Evolutionary conservation across 2,113 vertebrate species (phyloP).

Genomic region (Camelus dromedarius): DNA sequence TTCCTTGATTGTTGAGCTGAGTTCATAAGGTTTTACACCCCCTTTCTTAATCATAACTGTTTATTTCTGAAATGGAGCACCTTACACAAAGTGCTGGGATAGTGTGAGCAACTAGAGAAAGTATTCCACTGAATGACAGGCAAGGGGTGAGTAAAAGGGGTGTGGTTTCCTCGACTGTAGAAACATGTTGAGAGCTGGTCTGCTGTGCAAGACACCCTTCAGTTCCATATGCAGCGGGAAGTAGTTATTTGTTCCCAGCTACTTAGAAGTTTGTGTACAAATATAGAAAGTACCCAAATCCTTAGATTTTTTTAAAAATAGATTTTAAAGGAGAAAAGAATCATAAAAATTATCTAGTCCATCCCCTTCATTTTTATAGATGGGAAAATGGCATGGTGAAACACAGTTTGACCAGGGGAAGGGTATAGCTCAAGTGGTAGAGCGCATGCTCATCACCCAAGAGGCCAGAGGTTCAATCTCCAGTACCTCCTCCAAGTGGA

Average conservation of each 20-base stretch:
- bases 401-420: not conserved
- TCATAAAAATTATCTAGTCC: not conserved
- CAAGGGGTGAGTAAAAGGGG: not conserved
- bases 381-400: not conserved
- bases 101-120: not conserved
- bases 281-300: not conserved
- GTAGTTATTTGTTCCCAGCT: not conserved
- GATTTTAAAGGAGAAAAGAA: not conserved
- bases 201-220: not conserved
- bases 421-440: too few species aligned
- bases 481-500: too few species aligned
- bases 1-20: not conserved
- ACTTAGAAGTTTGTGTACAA: not conserved
- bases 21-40: not conserved
- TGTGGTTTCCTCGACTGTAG: not conserved
- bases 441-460: too few species aligned
- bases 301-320: not conserved
- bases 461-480: too few species aligned
- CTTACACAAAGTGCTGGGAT: not conserved
- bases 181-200: not conserved
- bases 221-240: not conserved
- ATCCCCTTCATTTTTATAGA: not conserved
- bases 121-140: not conserved
- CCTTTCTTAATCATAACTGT: not conserved
- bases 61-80: slow-evolving; percentile 27